phyloP scores from a whole-genome alignment of 2,113 vertebrate species.

The Myrmecophaga tridactyla region DNA sequence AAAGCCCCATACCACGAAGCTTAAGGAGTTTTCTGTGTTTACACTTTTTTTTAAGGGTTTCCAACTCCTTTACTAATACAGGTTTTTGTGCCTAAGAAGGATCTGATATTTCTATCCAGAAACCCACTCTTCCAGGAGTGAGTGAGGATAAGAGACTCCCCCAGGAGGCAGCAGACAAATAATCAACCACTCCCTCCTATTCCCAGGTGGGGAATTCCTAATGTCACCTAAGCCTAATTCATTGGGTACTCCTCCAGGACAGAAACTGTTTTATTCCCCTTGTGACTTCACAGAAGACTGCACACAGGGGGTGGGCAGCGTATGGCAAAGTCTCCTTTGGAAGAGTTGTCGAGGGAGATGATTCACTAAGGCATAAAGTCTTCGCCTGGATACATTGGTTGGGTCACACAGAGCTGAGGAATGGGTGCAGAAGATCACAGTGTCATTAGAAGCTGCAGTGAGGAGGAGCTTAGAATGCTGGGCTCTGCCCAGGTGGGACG shows the following conservation, averaged over 20 bases:
- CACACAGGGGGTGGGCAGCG: neutral
- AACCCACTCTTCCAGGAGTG: neutral
- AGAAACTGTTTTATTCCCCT: neutral
- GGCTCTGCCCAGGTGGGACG: no score
- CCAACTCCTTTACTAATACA: neutral
- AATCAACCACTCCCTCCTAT: neutral
- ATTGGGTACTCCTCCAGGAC: neutral
- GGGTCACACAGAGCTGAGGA: no score
- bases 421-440: neutral
- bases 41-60: neutral
- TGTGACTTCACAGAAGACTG: accelerated
- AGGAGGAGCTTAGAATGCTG: neutral
- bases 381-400: neutral
- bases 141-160: neutral
- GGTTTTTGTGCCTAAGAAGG: neutral
- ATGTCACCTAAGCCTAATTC: neutral
- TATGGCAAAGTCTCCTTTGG: neutral
- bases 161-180: neutral
- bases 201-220: neutral
- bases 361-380: no score
- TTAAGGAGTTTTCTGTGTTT: neutral
- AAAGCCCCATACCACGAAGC: no score
- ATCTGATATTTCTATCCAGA: accelerated
- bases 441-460: neutral
- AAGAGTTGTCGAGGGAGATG: neutral